These are phyloP conservation scores for Cyphomyrus discorhynchus DNA, from an alignment of 2,113 vertebrate species.

Conservation along the genomic window DNA sequence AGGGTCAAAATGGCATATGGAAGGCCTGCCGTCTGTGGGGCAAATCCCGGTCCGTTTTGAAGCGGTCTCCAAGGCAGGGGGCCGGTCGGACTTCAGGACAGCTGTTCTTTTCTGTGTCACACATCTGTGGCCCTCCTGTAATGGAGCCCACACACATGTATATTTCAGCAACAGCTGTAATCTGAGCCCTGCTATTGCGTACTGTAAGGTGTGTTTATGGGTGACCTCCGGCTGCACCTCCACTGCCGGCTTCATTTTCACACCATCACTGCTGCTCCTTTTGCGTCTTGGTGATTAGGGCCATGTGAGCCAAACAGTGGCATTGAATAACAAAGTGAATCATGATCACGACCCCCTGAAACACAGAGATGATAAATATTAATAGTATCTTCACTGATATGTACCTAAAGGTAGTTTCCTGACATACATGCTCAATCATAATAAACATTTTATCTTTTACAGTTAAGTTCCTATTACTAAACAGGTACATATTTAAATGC, in stretches of 20 bases:
- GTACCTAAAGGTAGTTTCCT: background rate
- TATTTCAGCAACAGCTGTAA: background rate
- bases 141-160: background rate
- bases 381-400: background rate
- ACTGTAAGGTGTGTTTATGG: background rate
- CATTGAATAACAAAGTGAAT: background rate
- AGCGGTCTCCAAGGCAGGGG: background rate
- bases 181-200: background rate
- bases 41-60: background rate
- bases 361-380: background rate
- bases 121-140: background rate
- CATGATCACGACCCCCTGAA: background rate
- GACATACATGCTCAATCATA: background rate
- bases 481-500: background rate
- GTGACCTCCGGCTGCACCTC: background rate
- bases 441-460: background rate
- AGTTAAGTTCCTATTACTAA: background rate
- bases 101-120: background rate
- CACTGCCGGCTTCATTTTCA: background rate
- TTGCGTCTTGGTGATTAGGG: background rate
- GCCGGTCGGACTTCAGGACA: background rate
- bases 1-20: slow-evolving; percentile 33
- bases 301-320: background rate
- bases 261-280: background rate
- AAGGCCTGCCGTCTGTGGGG: slow-evolving; percentile 26